Evolutionary conservation across 2,797 vertebrate genomes (phyloP).

Genomic region (Garrulus glandarius): DNA sequence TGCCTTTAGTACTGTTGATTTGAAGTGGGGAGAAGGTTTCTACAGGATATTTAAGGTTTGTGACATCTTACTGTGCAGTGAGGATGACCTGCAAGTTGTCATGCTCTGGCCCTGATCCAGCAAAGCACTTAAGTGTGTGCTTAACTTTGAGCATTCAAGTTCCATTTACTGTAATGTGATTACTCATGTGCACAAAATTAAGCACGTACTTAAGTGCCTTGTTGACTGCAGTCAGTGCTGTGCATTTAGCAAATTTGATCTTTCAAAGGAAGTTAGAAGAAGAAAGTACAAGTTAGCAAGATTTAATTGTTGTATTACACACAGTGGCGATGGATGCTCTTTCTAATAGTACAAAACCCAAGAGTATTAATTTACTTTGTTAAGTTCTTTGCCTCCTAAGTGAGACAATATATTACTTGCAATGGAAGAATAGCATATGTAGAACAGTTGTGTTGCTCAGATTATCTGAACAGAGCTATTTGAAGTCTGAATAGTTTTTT

Average conservation of each 20-base stretch:
- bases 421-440: not conserved
- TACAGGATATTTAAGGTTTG: not conserved
- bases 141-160: slow-evolving; percentile 41
- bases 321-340: not conserved
- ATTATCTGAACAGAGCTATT: not conserved
- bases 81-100: not conserved
- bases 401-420: not conserved
- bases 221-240: slow-evolving; percentile 3
- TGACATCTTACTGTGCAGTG: not conserved
- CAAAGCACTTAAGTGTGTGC: slow-evolving; percentile 49
- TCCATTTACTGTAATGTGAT: slow-evolving; percentile 25
- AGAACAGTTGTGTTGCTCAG: not conserved
- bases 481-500: not conserved
- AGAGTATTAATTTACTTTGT: not conserved
- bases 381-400: not conserved
- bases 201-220: slow-evolving; percentile 34
- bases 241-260: slow-evolving; percentile 5
- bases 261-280: not conserved
- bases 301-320: not conserved
- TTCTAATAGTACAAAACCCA: not conserved
- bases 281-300: slow-evolving; percentile 1
- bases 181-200: slow-evolving; percentile 47
- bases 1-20: not conserved
- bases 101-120: slow-evolving; percentile 34
- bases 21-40: not conserved